A percentile compares a stretch with the other conserved stretches of the same genome.
These are phyloP conservation scores for Rhimphoctona megacephalus DNA, from an alignment of 2,888 invertebrate species.

Conservation along the genomic window DNA sequence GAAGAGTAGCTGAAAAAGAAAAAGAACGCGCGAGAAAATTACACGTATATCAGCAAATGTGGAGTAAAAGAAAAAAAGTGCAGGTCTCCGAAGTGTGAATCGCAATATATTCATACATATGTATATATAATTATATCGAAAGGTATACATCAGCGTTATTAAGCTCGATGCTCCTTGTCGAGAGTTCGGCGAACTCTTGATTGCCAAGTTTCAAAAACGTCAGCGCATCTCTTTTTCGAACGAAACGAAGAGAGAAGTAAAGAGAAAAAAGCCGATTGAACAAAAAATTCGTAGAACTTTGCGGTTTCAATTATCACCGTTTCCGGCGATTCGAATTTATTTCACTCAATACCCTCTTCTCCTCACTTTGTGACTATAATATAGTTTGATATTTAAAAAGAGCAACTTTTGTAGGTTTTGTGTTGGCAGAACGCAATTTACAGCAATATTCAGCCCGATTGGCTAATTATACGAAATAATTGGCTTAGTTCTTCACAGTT, in stretches of 20 bases:
- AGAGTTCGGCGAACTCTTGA: slow-evolving; percentile 62
- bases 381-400: not conserved
- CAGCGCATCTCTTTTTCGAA: slow-evolving; percentile 56
- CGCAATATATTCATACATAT: slow-evolving; percentile 32
- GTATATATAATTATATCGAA: slow-evolving; percentile 28
- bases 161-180: slow-evolving; percentile 50
- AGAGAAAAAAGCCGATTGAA: slow-evolving; percentile 31
- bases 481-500: not conserved
- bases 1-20: not conserved
- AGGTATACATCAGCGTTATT: slow-evolving; percentile 55
- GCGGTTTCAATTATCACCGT: slow-evolving; percentile 65
- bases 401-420: no score
- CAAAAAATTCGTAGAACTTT: slow-evolving; percentile 52
- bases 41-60: slow-evolving; percentile 47
- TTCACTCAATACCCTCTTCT: not conserved
- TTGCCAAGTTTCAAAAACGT: slow-evolving; percentile 60
- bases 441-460: not conserved
- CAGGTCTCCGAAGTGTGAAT: slow-evolving; percentile 59
- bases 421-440: no score
- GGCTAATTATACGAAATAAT: not conserved
- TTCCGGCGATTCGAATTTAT: slow-evolving; percentile 43
- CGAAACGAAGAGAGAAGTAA: slow-evolving; percentile 10
- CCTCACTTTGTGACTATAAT: not conserved
- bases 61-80: slow-evolving; percentile 47
- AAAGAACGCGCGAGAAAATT: slow-evolving; percentile 31